Conservation (phyloP, 2,797 vertebrate genomes). For the Pangasius macronema region DNA sequence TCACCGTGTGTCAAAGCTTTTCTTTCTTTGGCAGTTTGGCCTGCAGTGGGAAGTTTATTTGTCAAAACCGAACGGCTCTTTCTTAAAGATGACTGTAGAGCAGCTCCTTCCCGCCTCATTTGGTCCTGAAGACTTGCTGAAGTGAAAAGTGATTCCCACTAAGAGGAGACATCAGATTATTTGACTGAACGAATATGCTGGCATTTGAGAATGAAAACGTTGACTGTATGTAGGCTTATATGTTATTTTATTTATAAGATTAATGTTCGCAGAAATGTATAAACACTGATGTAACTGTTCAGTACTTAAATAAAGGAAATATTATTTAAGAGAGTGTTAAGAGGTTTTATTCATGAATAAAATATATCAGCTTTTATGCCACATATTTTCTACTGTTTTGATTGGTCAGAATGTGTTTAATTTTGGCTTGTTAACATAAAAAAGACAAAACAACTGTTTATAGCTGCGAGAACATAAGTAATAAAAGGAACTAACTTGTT, state of each 20-base stretch:
- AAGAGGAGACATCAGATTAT: not conserved
- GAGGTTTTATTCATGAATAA: not conserved
- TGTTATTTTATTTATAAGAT: not conserved
- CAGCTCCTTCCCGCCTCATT: conserved; percentile 81
- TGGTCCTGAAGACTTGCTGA: conserved; percentile 73
- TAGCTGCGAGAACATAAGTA: no score
- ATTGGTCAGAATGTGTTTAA: not conserved
- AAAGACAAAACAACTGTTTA: no score
- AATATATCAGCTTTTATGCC: not conserved
- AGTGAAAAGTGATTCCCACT: conserved; percentile 27
- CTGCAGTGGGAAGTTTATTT: conserved; percentile 75
- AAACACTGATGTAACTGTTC: not conserved
- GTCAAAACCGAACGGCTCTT: conserved; percentile 74
- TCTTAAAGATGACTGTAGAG: conserved; percentile 67
- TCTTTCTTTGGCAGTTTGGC: conserved; percentile 75
- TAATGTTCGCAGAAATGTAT: not conserved
- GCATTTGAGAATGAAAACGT: not conserved
- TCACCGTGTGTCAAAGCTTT: not conserved
- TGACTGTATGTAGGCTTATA: not conserved
- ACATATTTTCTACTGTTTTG: not conserved
- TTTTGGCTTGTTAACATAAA: not conserved
- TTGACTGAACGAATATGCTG: not conserved
- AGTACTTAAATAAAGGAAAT: not conserved
- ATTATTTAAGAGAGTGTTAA: not conserved
- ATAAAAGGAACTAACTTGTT: no score